Percentiles rank a stretch among this genome's conserved stretches.
Evolutionary conservation across 1,140 invertebrate genomes (phyloP).

Genomic region (Globodera rostochiensis): DNA sequence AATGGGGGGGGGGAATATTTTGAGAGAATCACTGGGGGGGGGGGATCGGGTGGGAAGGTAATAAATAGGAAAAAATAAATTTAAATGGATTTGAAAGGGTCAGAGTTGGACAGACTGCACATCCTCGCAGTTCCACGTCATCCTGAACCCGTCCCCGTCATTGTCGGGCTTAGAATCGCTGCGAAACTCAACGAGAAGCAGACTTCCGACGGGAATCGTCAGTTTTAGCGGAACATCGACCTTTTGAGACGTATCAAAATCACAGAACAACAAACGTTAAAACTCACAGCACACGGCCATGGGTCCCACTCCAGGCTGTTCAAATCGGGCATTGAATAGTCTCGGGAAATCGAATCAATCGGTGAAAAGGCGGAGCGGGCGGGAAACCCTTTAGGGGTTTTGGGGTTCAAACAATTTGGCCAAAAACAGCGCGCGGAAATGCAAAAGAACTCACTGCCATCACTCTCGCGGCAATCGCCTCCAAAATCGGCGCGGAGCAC

Average conservation of each 20-base stretch:
- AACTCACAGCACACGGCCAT: conserved; percentile 35
- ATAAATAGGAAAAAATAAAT: background rate
- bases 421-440: too few species aligned
- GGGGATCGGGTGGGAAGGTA: background rate
- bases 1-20: too few species aligned
- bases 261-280: background rate
- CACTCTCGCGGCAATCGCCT: conserved; percentile 12
- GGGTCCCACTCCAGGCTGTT: conserved; percentile 35
- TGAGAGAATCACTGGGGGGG: too few species aligned
- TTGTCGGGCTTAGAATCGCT: conserved; percentile 42
- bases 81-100: background rate
- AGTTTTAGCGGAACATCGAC: conserved; percentile 26
- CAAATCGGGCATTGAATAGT: conserved; percentile 17
- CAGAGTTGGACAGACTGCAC: conserved; percentile 17
- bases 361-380: conserved; percentile 5
- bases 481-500: conserved; percentile 31
- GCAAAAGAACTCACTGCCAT: conserved; percentile 8
- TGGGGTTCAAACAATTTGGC: background rate
- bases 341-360: conserved; percentile 7
- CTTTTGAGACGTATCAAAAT: conserved; percentile 1
- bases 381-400: conserved; percentile 1
- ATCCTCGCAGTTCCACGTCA: conserved; percentile 49
- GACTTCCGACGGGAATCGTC: conserved; percentile 23
- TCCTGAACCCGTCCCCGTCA: conserved; percentile 49
- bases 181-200: conserved; percentile 37